Conservation (phyloP, 1,140 invertebrate species). For the Zophobas morio region DNA sequence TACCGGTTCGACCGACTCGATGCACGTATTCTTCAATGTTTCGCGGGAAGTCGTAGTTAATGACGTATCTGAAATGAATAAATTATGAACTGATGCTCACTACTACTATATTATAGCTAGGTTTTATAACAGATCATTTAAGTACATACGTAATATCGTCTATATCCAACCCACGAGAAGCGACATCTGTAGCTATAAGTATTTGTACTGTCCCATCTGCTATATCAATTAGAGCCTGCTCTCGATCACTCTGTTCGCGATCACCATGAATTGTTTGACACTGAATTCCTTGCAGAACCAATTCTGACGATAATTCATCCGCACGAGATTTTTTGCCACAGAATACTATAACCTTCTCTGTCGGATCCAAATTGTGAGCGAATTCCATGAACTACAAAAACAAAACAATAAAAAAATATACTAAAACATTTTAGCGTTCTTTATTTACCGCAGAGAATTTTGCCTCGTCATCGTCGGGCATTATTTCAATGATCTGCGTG, state of each 20-base stretch:
- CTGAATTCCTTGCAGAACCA: constrained; percentile 77
- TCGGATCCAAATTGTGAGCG: constrained; percentile 56
- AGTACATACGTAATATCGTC: constrained; percentile 88
- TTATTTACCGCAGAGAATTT: constrained; percentile 73
- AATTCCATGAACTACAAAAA: constrained; percentile 64
- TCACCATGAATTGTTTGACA: constrained; percentile 91
- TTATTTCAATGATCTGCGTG: constrained; percentile 80
- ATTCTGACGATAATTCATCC: constrained; percentile 85
- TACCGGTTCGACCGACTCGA: constrained; percentile 88
- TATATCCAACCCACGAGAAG: constrained; percentile 92
- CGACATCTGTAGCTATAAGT: constrained; percentile 95
- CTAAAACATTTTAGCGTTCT: not conserved
- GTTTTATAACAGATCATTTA: constrained; percentile 1
- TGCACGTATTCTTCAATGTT: constrained; percentile 94
- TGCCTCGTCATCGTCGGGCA: constrained; percentile 77
- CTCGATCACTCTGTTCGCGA: constrained; percentile 88
- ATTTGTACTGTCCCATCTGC: constrained; percentile 82
- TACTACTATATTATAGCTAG: not conserved
- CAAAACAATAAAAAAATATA: not conserved
- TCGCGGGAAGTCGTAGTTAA: constrained; percentile 92
- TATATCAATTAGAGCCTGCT: constrained; percentile 88
- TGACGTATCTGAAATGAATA: constrained; percentile 77
- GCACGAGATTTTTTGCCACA: constrained; percentile 87
- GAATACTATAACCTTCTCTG: constrained; percentile 85
- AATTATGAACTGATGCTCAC: not conserved